phyloP scores from a whole-genome alignment of 1,140 invertebrate species.

The Steinernema khuongi region DNA sequence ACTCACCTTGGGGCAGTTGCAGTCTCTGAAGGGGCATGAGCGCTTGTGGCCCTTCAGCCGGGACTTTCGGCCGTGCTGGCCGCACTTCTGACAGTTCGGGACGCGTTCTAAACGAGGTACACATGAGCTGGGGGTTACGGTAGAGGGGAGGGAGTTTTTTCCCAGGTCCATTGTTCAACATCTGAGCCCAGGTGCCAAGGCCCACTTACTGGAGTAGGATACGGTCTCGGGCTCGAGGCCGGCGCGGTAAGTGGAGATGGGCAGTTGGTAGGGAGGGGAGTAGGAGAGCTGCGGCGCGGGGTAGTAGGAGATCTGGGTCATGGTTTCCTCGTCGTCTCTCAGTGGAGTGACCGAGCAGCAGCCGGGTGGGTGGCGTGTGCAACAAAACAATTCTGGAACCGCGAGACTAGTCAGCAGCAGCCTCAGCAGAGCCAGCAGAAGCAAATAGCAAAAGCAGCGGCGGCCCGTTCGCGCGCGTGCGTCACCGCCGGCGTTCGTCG shows the following conservation, averaged over 20 bases:
- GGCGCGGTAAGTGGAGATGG: constrained; percentile 14
- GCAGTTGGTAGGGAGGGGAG: constrained; percentile 13
- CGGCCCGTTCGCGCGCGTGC: constrained; percentile 1
- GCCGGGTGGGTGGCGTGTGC: too few relatives aligned
- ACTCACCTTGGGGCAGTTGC: constrained; percentile 61
- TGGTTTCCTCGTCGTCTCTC: background rate
- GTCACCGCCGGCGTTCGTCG: constrained; percentile 3
- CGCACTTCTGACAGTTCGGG: constrained; percentile 63
- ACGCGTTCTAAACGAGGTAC: constrained; percentile 56
- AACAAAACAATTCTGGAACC: background rate
- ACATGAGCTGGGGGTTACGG: background rate
- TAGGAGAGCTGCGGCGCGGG: background rate
- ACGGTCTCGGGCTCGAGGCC: background rate
- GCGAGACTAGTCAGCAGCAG: background rate
- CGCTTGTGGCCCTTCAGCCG: constrained; percentile 64
- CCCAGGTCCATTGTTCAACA: background rate
- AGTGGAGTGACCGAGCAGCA: background rate
- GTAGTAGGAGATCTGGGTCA: constrained; percentile 9
- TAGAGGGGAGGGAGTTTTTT: constrained; percentile 4
- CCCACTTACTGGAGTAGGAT: constrained; percentile 34
- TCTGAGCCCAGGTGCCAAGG: too few relatives aligned
- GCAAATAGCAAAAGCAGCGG: background rate
- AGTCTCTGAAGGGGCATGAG: constrained; percentile 62
- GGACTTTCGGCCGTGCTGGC: constrained; percentile 63
- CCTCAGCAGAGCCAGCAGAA: background rate